phyloP scores from a whole-genome alignment of 2,113 vertebrate genomes.

The Syngnathus floridae region DNA sequence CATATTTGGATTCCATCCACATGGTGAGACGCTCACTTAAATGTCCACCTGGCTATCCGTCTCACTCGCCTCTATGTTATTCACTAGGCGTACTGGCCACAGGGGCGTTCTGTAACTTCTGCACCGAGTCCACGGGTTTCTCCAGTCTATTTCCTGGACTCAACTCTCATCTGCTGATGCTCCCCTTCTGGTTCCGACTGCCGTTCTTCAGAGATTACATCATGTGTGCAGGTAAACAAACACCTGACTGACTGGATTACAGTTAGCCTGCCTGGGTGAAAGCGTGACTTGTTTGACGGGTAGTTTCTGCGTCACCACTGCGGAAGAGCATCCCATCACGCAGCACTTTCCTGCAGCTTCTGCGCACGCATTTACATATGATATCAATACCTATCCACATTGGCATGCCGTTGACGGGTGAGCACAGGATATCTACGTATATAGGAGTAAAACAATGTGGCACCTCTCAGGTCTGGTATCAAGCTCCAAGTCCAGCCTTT shows the following conservation, averaged over 20 bases:
- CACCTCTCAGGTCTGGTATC: constrained; percentile 55
- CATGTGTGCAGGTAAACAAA: constrained; percentile 65
- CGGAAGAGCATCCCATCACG: too few species aligned
- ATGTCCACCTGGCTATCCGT: neutral
- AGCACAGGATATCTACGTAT: neutral
- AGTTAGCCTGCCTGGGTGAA: too few species aligned
- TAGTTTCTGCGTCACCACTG: too few species aligned
- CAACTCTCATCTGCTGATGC: constrained; percentile 68
- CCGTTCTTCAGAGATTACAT: constrained; percentile 77
- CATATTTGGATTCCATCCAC: constrained; percentile 76
- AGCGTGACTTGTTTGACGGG: too few species aligned
- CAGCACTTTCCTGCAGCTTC: too few species aligned
- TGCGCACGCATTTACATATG: too few species aligned
- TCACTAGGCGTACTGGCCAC: constrained; percentile 64
- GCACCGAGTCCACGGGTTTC: constrained; percentile 72
- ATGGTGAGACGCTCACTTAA: constrained; percentile 44
- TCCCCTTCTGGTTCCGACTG: constrained; percentile 73
- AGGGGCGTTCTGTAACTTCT: constrained; percentile 75
- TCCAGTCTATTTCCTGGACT: constrained; percentile 69
- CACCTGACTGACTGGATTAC: neutral
- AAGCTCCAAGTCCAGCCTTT: constrained; percentile 54
- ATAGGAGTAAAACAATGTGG: constrained; percentile 3
- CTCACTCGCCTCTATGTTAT: neutral
- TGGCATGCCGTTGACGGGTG: too few species aligned
- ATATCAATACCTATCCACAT: too few species aligned